Conservation (phyloP, 1,140 invertebrate genomes). For the Eriosoma lanigerum region DNA sequence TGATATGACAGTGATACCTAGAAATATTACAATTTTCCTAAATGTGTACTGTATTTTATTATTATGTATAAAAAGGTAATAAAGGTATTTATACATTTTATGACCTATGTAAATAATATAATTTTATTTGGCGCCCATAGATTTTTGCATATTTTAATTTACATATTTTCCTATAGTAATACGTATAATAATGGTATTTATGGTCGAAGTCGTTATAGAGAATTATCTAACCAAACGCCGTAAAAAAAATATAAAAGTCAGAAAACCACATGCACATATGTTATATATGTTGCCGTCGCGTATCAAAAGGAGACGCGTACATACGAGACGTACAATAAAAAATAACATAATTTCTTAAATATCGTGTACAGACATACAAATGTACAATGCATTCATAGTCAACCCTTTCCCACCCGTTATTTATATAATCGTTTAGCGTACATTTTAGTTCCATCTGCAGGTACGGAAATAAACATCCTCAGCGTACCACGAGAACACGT, state of each 20-base stretch:
- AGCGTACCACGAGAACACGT: constrained; percentile 21
- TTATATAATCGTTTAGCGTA: constrained; percentile 43
- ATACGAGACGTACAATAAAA: background rate
- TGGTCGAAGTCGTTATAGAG: too few relatives aligned
- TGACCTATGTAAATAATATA: too few relatives aligned
- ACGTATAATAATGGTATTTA: too few relatives aligned
- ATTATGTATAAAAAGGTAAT: too few relatives aligned
- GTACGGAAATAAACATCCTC: constrained; percentile 50
- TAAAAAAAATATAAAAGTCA: background rate
- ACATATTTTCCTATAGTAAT: too few relatives aligned
- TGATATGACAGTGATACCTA: too few relatives aligned
- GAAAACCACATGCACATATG: constrained; percentile 6
- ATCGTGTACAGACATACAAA: background rate
- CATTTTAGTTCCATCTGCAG: constrained; percentile 28
- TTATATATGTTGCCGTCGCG: constrained; percentile 31
- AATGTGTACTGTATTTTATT: too few relatives aligned
- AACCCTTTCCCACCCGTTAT: constrained; percentile 44
- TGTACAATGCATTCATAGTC: background rate
- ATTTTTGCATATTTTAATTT: too few relatives aligned
- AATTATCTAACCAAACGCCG: background rate
- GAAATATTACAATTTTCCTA: too few relatives aligned
- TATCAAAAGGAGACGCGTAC: background rate
- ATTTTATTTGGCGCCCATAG: too few relatives aligned
- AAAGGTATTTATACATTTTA: too few relatives aligned
- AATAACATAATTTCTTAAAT: background rate